Conservation (phyloP, 2,888 invertebrate species). For the Nymphalis polychloros region DNA sequence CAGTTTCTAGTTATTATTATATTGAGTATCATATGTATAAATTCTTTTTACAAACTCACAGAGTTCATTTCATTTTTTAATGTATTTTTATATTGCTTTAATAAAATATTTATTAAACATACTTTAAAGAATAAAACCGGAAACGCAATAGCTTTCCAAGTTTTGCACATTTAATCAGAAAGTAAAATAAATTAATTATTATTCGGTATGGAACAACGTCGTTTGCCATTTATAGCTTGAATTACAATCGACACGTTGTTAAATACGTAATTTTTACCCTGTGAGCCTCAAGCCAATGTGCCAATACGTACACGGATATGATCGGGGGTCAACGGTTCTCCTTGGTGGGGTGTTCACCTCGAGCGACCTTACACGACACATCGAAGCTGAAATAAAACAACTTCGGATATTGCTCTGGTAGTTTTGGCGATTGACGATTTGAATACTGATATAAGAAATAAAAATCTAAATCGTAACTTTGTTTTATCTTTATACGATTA, state of each 20-base stretch:
- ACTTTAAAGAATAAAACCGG: too few relatives aligned
- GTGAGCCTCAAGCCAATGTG: slow-evolving; percentile 42
- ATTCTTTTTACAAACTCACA: not conserved
- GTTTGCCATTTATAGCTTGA: not conserved
- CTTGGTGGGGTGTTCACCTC: slow-evolving; percentile 79
- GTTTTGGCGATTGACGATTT: slow-evolving; percentile 12
- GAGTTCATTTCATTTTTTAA: not conserved
- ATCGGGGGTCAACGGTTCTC: slow-evolving; percentile 75
- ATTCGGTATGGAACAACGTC: not conserved
- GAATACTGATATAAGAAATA: slow-evolving; percentile 18
- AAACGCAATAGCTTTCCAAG: too few relatives aligned
- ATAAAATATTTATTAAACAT: too few relatives aligned
- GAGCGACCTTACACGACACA: slow-evolving; percentile 63
- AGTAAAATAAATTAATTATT: not conserved
- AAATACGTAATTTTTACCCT: slow-evolving; percentile 37
- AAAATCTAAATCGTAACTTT: slow-evolving; percentile 3
- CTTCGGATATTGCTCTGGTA: slow-evolving; percentile 39
- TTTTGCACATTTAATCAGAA: too few relatives aligned
- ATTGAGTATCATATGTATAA: not conserved
- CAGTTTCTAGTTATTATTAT: not conserved
- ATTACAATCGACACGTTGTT: slow-evolving; percentile 3
- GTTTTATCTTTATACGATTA: slow-evolving; percentile 8
- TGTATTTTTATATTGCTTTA: too few relatives aligned
- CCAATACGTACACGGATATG: slow-evolving; percentile 59
- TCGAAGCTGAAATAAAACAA: slow-evolving; percentile 44